Evolutionary conservation across 2,797 vertebrate species (phyloP).

Genomic region (Astyanax mexicanus): DNA sequence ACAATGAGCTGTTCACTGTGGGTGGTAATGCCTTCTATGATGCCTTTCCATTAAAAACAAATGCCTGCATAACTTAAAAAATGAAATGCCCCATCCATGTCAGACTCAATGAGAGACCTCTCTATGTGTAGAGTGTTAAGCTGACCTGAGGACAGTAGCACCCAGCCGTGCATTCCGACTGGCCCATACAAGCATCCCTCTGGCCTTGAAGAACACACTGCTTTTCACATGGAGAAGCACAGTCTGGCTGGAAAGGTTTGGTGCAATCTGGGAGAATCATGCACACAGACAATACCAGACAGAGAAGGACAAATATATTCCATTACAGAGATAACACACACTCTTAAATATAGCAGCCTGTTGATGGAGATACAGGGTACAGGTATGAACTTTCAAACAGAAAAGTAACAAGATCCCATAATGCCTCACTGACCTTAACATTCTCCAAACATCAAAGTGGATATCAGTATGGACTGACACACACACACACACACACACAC

Average conservation of each 20-base stretch:
- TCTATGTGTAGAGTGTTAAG: background rate
- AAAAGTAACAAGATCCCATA: background rate
- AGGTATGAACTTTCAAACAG: constrained; percentile 1
- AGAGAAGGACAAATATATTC: constrained; percentile 18
- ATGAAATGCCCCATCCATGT: too few species aligned
- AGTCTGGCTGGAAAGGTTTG: constrained; percentile 80
- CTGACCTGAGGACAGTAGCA: constrained; percentile 90
- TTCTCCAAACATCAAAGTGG: background rate
- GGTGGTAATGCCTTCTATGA: too few species aligned
- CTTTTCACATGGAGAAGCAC: constrained; percentile 82
- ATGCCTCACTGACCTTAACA: background rate
- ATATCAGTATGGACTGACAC: background rate
- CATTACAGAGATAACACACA: constrained; percentile 6
- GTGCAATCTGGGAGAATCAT: constrained; percentile 70
- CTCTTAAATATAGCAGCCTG: background rate
- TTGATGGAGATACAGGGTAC: background rate
- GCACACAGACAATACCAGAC: background rate
- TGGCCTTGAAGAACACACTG: constrained; percentile 78
- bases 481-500: constrained; percentile 26
- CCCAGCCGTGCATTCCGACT: constrained; percentile 80
- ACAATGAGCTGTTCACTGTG: too few species aligned
- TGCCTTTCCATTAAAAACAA: too few species aligned
- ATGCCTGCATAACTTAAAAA: too few species aligned
- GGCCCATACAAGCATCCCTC: constrained; percentile 70
- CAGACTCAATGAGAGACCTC: too few species aligned